A percentile compares a stretch with the other conserved stretches of the same genome.
Evolutionary conservation across 1,140 invertebrate species (phyloP).

Genomic region (Chymomyza costata): DNA sequence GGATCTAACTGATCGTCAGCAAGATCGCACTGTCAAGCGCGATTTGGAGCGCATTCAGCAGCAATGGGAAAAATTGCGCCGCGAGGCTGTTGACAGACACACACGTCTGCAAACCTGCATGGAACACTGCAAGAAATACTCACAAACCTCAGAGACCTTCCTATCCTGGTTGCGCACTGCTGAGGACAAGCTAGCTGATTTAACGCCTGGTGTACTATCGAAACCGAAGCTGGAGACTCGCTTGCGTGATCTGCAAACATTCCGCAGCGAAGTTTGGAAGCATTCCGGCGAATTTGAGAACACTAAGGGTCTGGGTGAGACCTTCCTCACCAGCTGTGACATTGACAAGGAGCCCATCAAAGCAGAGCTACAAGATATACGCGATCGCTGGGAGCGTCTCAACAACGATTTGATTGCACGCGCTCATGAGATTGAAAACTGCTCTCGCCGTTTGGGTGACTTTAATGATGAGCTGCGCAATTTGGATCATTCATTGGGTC

Average conservation of each 20-base stretch:
- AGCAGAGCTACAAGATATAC: constrained; percentile 86
- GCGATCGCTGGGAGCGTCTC: constrained; percentile 91
- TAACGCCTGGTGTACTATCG: constrained; percentile 88
- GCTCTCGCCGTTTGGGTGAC: constrained; percentile 86
- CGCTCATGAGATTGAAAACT: constrained; percentile 89
- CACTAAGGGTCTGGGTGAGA: constrained; percentile 88
- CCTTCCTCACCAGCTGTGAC: constrained; percentile 89
- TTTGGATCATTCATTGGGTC: constrained; percentile 86
- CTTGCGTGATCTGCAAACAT: constrained; percentile 90
- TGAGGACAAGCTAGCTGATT: constrained; percentile 88
- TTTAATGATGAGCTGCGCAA: constrained; percentile 91
- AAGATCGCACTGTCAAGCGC: constrained; percentile 78
- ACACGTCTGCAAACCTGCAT: constrained; percentile 90
- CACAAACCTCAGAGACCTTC: constrained; percentile 88
- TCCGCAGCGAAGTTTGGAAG: constrained; percentile 95
- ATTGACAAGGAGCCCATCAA: constrained; percentile 93
- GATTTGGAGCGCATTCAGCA: constrained; percentile 91
- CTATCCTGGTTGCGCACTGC: constrained; percentile 90
- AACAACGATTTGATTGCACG: constrained; percentile 84
- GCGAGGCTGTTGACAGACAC: constrained; percentile 89
- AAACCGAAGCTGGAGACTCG: constrained; percentile 92
- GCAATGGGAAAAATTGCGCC: constrained; percentile 92
- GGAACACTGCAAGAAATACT: constrained; percentile 95
- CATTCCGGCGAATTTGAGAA: constrained; percentile 94
- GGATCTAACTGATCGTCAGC: constrained; percentile 81